Conservation (phyloP, 2,888 invertebrate genomes). For the Synanthedon myopaeformis region DNA sequence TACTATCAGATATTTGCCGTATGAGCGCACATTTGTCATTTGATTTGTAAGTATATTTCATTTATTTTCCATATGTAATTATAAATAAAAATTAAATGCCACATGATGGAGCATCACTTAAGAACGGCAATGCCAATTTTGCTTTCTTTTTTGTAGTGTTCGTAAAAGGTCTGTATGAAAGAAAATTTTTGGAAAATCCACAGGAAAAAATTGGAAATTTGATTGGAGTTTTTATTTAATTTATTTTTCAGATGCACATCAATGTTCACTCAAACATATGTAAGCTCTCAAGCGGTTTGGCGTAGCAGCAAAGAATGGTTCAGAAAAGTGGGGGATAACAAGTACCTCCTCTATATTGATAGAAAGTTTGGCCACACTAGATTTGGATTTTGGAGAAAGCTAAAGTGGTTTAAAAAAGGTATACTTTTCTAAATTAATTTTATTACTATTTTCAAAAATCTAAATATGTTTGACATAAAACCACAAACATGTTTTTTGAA, state of each 20-base stretch:
- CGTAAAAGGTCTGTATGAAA: neutral
- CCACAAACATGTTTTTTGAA: too few relatives aligned
- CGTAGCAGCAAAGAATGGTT: conserved; percentile 54
- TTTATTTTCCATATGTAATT: conserved; percentile 2
- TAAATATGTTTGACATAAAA: neutral
- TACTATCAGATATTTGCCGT: conserved; percentile 83
- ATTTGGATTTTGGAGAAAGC: conserved; percentile 71
- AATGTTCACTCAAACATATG: conserved; percentile 60
- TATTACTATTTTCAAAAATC: neutral
- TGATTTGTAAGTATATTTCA: conserved; percentile 73
- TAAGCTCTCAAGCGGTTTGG: conserved; percentile 60
- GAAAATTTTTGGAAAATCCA: too few relatives aligned
- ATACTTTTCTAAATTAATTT: conserved; percentile 1
- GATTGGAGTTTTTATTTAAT: neutral
- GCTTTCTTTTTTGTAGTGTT: neutral
- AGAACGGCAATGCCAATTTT: neutral
- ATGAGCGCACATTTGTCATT: conserved; percentile 80
- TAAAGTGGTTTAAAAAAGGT: conserved; percentile 68
- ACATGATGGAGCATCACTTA: neutral
- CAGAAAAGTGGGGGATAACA: conserved; percentile 47
- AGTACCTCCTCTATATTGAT: conserved; percentile 62
- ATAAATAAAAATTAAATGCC: neutral
- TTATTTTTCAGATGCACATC: conserved; percentile 46
- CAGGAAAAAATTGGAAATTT: too few relatives aligned
- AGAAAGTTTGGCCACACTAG: conserved; percentile 69